Conservation (phyloP, 1,140 invertebrate species). For the Eupristina koningsbergeri region DNA sequence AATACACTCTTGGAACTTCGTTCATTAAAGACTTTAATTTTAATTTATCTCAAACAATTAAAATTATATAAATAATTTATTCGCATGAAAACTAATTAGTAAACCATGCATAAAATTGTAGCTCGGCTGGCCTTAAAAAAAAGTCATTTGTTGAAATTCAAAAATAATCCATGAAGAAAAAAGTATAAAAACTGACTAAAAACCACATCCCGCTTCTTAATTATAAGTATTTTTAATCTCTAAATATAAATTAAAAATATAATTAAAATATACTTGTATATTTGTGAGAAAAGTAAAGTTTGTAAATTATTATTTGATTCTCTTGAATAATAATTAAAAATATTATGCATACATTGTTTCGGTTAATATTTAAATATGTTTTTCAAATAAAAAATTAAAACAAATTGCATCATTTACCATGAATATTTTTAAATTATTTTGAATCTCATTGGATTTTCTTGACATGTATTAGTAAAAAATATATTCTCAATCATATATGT, state of each 20-base stretch:
- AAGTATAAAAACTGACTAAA: neutral
- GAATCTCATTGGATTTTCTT: no score
- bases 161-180: neutral
- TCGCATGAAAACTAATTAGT: neutral
- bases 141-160: neutral
- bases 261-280: no score
- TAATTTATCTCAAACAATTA: neutral
- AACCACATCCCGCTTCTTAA: slow-evolving; percentile 12
- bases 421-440: no score
- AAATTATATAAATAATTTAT: neutral
- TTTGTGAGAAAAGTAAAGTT: no score
- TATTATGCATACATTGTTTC: no score
- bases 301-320: no score
- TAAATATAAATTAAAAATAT: neutral
- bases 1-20: neutral
- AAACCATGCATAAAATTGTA: neutral
- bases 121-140: neutral
- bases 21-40: neutral
- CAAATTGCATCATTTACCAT: no score
- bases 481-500: no score
- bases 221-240: neutral
- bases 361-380: no score
- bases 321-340: no score
- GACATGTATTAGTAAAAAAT: no score
- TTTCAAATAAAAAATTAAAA: no score